Conservation (phyloP, 1,140 invertebrate genomes). For the Drosophila rufa region DNA sequence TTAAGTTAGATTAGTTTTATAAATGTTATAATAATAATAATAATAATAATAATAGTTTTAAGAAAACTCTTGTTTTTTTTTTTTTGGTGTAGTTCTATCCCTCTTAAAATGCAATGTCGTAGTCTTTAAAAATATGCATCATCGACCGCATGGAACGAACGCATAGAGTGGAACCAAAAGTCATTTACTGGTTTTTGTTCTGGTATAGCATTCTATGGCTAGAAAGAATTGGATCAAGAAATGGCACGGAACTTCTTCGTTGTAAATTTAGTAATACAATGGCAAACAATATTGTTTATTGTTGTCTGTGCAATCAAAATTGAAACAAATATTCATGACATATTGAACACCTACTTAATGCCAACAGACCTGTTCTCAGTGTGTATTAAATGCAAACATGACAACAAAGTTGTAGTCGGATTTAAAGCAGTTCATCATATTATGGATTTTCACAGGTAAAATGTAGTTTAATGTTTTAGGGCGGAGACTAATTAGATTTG, state of each 20-base stretch:
- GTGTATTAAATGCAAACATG: slow-evolving; percentile 4
- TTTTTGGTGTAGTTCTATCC: too few relatives aligned
- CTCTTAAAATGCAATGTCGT: neutral
- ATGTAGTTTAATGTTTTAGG: neutral
- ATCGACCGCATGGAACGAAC: slow-evolving; percentile 2
- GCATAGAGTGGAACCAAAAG: neutral
- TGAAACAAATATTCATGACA: slow-evolving; percentile 12
- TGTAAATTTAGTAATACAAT: neutral
- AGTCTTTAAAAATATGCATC: neutral
- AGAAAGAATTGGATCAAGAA: neutral
- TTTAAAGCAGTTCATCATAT: neutral
- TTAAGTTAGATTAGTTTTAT: too few relatives aligned
- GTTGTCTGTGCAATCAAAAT: neutral
- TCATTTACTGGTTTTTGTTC: neutral
- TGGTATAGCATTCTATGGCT: neutral
- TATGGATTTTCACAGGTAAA: slow-evolving; percentile 25
- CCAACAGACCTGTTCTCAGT: slow-evolving; percentile 11
- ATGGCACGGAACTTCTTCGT: neutral
- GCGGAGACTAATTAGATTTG: neutral
- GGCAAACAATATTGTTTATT: neutral
- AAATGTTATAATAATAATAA: too few relatives aligned
- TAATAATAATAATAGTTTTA: too few relatives aligned
- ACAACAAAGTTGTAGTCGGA: neutral
- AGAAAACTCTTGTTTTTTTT: too few relatives aligned
- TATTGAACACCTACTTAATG: slow-evolving; percentile 17